phyloP scores from a whole-genome alignment of 2,797 vertebrate species.

The Glossophaga mutica region DNA sequence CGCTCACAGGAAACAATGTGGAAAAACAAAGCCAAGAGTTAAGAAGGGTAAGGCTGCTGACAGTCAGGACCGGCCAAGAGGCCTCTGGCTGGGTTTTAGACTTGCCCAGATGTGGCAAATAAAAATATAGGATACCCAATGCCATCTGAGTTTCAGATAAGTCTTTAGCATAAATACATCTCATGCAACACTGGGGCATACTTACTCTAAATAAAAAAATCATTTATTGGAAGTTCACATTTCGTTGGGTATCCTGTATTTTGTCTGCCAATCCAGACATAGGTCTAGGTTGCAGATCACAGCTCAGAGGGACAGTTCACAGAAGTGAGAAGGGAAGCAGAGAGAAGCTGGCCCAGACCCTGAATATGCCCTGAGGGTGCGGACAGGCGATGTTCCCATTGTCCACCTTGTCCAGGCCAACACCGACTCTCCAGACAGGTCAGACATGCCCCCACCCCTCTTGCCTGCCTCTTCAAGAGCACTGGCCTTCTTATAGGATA shows the following conservation, averaged over 20 bases:
- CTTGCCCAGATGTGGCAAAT: neutral
- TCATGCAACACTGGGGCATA: neutral
- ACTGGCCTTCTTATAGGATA: neutral
- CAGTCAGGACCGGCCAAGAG: neutral
- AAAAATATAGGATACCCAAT: neutral
- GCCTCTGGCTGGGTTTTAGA: neutral
- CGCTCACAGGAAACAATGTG: neutral
- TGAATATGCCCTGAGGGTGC: no score
- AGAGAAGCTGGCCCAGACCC: neutral
- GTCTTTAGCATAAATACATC: neutral
- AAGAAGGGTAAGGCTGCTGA: neutral
- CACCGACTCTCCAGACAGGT: neutral
- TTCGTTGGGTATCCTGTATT: neutral
- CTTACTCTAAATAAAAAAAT: neutral
- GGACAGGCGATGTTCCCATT: neutral
- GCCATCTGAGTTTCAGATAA: conserved; percentile 16
- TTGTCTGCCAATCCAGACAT: neutral
- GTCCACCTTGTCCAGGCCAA: neutral
- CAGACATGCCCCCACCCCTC: neutral
- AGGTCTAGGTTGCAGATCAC: neutral
- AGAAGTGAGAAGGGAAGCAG: neutral
- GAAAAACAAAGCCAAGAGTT: neutral
- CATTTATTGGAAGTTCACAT: neutral
- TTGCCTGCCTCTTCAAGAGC: neutral
- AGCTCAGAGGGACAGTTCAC: neutral